Evolutionary conservation across 2,113 vertebrate genomes (phyloP).

Genomic region (Bambusicola thoracicus): DNA sequence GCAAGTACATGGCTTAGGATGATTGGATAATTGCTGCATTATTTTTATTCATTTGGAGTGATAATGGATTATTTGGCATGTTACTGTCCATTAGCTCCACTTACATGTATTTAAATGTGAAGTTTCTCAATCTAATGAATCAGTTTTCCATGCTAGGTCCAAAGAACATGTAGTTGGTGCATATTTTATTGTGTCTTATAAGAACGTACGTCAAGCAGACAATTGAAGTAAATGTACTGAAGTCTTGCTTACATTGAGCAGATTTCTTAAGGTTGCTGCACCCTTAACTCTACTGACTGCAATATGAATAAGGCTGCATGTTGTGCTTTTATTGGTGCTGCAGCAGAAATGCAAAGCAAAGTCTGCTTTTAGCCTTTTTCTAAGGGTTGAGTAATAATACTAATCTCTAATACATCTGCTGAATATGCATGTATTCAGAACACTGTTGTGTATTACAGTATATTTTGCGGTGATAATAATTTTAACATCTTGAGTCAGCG

Average conservation of each 20-base stretch:
- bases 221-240: background rate
- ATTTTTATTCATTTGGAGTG: background rate
- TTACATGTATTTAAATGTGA: background rate
- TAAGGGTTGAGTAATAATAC: background rate
- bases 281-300: background rate
- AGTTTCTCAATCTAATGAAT: background rate
- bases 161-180: background rate
- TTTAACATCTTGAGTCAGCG: background rate
- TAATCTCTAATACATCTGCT: background rate
- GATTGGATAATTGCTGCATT: background rate
- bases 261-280: background rate
- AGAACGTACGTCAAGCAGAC: background rate
- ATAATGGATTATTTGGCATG: background rate
- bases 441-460: background rate
- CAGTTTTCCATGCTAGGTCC: background rate
- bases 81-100: background rate
- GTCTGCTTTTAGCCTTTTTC: background rate
- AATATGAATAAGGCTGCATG: background rate
- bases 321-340: background rate
- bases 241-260: background rate
- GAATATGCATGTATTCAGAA: background rate
- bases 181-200: slow-evolving; percentile 9
- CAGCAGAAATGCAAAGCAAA: background rate
- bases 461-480: background rate
- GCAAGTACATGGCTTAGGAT: background rate